phyloP scores from a whole-genome alignment of 2,113 vertebrate genomes.

The Pomatorhinus ruficollis region DNA sequence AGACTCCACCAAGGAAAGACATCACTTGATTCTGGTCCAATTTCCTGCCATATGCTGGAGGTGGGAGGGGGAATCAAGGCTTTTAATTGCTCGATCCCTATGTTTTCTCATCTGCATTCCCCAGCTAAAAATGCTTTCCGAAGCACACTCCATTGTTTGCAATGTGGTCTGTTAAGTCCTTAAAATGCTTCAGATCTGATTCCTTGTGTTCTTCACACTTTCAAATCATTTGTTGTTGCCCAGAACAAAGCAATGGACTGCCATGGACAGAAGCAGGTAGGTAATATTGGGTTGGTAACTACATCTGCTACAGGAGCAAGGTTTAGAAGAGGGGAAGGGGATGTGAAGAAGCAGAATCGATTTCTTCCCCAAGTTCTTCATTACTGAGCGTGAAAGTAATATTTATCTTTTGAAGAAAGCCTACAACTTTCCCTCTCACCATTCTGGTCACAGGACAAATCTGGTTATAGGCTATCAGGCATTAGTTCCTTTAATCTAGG shows the following conservation, averaged over 20 bases:
- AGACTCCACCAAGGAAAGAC: conserved; percentile 60
- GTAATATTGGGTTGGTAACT: not conserved
- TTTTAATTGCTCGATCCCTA: conserved; percentile 59
- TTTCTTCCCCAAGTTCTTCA: not conserved
- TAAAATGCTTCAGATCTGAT: not conserved
- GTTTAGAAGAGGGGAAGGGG: not conserved
- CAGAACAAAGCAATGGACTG: not conserved
- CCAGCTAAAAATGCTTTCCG: conserved; percentile 50
- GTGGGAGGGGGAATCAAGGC: conserved; percentile 56
- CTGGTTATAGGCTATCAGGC: not conserved
- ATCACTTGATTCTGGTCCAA: conserved; percentile 69
- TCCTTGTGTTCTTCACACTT: not conserved
- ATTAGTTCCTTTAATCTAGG: not conserved
- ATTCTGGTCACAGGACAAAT: not conserved
- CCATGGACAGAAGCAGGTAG: not conserved
- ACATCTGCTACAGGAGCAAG: not conserved
- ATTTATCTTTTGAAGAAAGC: not conserved
- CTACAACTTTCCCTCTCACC: not conserved
- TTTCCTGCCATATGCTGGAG: conserved; percentile 71
- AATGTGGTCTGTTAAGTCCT: not conserved
- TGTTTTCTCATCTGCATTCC: conserved; percentile 60
- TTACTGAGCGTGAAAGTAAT: not conserved
- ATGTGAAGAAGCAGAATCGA: accelerated
- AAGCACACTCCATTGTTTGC: not conserved
- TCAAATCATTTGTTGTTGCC: not conserved